Conservation (phyloP, 2,888 invertebrate species). For the Chydorus sphaericus region DNA sequence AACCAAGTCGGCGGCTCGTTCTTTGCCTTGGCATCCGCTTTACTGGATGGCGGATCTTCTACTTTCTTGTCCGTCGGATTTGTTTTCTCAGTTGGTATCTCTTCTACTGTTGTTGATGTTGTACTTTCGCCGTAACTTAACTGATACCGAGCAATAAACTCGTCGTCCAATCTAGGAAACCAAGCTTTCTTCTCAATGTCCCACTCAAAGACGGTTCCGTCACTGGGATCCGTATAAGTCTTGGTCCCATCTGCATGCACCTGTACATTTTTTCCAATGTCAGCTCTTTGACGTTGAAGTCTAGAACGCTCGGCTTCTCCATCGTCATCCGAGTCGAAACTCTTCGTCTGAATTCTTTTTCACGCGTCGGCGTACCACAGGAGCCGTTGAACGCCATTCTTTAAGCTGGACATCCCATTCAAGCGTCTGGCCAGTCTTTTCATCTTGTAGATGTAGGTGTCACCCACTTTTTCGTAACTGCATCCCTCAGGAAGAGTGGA, state of each 20-base stretch:
- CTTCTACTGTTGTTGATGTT: constrained; percentile 22
- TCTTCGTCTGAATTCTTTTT: constrained; percentile 1
- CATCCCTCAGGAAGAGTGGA: not conserved
- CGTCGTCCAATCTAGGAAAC: constrained; percentile 90
- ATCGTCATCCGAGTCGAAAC: constrained; percentile 17
- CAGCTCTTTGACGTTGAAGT: not conserved
- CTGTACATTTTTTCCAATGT: not conserved
- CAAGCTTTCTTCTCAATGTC: constrained; percentile 79
- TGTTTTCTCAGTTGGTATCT: constrained; percentile 28
- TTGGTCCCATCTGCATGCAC: constrained; percentile 50
- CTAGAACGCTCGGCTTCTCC: constrained; percentile 17
- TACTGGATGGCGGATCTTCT: constrained; percentile 13
- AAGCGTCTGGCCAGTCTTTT: constrained; percentile 28
- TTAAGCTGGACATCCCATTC: constrained; percentile 45
- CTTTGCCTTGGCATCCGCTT: not conserved
- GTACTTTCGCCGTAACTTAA: constrained; percentile 70
- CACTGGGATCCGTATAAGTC: constrained; percentile 59
- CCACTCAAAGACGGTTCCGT: constrained; percentile 85
- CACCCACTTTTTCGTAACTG: constrained; percentile 24
- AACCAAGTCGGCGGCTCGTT: constrained; percentile 64
- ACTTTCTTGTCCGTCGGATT: constrained; percentile 22
- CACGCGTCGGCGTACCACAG: constrained; percentile 20
- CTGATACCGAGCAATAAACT: constrained; percentile 91
- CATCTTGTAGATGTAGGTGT: constrained; percentile 24
- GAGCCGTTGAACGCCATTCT: constrained; percentile 37